phyloP scores from a whole-genome alignment of 2,797 vertebrate genomes.

The Anguilla marmorata region DNA sequence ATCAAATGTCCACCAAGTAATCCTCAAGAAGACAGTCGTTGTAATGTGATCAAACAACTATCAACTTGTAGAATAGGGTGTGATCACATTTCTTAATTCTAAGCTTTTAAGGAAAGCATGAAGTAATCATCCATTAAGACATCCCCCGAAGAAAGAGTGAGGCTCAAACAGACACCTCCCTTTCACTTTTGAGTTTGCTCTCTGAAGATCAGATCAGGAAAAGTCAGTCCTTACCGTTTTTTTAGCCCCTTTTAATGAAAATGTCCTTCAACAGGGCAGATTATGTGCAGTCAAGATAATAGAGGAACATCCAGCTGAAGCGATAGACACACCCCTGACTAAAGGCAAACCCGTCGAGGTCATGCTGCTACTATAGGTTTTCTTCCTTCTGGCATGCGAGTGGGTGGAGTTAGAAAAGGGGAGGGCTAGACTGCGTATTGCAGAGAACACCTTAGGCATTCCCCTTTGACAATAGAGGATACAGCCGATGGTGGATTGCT shows the following conservation, averaged over 20 bases:
- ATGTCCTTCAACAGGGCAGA: slow-evolving; percentile 26
- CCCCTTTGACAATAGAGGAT: neutral
- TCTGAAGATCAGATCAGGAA: slow-evolving; percentile 14
- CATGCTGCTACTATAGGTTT: slow-evolving; percentile 20
- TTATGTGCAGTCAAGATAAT: slow-evolving; percentile 28
- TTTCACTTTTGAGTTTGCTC: neutral
- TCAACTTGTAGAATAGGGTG: slow-evolving; percentile 24
- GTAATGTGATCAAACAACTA: slow-evolving; percentile 1
- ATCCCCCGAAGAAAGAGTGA: neutral
- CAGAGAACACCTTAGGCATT: neutral
- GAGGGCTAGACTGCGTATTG: neutral
- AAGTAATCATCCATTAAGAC: neutral
- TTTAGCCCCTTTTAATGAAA: slow-evolving; percentile 21
- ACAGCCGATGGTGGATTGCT: neutral
- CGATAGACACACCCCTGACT: slow-evolving; percentile 26
- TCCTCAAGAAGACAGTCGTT: neutral
- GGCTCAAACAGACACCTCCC: neutral
- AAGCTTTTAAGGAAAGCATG: neutral
- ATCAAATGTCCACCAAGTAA: neutral
- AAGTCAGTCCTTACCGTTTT: slow-evolving; percentile 35
- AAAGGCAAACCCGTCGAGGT: slow-evolving; percentile 32
- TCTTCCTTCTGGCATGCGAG: slow-evolving; percentile 12
- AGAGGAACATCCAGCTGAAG: slow-evolving; percentile 29
- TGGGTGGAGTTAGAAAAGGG: neutral
- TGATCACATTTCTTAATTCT: slow-evolving; percentile 16